A percentile compares a stretch with the other conserved stretches of the same genome.
phyloP scores from a whole-genome alignment of 1,140 invertebrate genomes.

The Musca vetustissima region DNA sequence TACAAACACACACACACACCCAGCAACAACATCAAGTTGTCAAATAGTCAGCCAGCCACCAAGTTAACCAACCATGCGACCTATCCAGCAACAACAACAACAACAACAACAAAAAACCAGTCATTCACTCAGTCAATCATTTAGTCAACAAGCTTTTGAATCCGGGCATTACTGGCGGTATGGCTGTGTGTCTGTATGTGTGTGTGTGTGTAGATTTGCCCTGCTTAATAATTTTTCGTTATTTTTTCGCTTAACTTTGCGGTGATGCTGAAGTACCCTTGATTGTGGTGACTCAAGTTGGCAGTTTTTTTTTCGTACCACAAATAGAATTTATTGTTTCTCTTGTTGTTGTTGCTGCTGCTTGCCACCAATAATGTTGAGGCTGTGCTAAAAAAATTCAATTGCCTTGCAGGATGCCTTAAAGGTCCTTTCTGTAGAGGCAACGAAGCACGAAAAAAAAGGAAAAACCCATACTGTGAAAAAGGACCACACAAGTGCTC shows the following conservation, averaged over 20 bases:
- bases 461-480: not conserved
- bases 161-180: too few relatives aligned
- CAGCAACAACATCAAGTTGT: not conserved
- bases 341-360: too few relatives aligned
- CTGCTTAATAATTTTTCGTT: conserved; percentile 19
- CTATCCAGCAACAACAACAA: not conserved
- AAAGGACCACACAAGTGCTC: not conserved
- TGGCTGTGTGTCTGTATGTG: too few relatives aligned
- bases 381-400: not conserved
- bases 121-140: not conserved
- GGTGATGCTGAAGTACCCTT: conserved; percentile 20
- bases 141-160: not conserved
- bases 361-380: too few relatives aligned
- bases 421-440: not conserved
- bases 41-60: too few relatives aligned
- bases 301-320: not conserved
- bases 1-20: too few relatives aligned
- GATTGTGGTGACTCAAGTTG: conserved; percentile 22
- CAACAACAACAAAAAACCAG: not conserved
- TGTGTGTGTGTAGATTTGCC: not conserved
- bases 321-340: too few relatives aligned
- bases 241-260: conserved; percentile 25
- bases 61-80: not conserved
- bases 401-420: conserved; percentile 16
- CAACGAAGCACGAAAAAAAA: not conserved